These are phyloP conservation scores for Danio kyathit DNA, from an alignment of 2,797 vertebrate species.

Conservation along the genomic window DNA sequence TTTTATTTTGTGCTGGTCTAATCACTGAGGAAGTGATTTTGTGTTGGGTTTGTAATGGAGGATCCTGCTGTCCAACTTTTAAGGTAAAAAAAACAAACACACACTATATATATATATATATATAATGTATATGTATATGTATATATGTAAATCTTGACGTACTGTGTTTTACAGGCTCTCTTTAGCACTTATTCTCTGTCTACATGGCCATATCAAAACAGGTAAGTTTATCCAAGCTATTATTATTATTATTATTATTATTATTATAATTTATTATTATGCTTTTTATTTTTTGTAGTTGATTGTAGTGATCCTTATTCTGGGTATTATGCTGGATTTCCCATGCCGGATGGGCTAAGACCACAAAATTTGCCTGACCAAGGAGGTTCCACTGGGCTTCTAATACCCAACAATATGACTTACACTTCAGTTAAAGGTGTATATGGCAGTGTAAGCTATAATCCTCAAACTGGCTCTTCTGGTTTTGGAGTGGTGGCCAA, in stretches of 20 bases:
- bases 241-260: too few relatives aligned
- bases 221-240: slow-evolving; percentile 6
- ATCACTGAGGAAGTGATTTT: background rate
- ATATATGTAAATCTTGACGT: too few relatives aligned
- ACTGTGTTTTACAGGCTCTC: background rate
- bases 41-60: background rate
- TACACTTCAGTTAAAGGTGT: background rate
- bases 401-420: background rate
- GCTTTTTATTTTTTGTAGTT: background rate
- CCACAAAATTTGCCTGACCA: background rate
- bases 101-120: too few relatives aligned
- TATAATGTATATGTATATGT: too few relatives aligned
- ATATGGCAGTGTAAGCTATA: background rate
- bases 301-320: background rate
- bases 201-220: background rate
- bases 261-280: too few relatives aligned
- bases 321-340: background rate
- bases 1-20: background rate
- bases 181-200: background rate
- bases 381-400: background rate
- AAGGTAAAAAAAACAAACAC: too few relatives aligned
- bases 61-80: background rate
- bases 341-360: background rate
- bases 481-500: background rate
- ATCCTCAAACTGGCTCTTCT: background rate